Evolutionary conservation across 2,113 vertebrate genomes (phyloP), one percentile per base, ranked within the genome.

Genomic region (Aldabrachelys gigantea): DNA sequence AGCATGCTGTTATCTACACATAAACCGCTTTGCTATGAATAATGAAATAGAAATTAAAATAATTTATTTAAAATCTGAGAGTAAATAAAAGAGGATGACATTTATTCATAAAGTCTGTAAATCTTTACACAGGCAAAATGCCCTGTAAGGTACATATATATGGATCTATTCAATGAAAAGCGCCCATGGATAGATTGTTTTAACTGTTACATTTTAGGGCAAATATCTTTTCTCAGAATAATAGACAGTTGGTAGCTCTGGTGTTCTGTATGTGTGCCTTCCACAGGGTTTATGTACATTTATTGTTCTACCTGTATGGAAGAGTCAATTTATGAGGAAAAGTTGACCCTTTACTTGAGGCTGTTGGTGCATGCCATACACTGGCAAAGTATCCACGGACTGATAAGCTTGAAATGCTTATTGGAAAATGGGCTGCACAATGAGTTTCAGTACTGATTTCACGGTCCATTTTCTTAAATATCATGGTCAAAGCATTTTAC

Each of bases 381-480:
- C 76, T 91, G 29, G 83, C 91, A 87, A 87, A 35, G 50, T 81
- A 25, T 80, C 85, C 49, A 52, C 31, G 0, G 0, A 85, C 31
- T 65, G 89, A 85, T 89, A 44, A 76, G 79, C 59, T 84, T 87
- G 47, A 87, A 91, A 90, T 31, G 9, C 87, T 90, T 91, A 82
- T 38, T 92, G 21, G 27, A 89, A 49, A 88, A 87, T 19, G 62
- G 35, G 57, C 38, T 87, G 86, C 35, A 22, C 5, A 21, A 72
- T 72, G 19, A 72, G 65, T 29, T 50, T 50, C 50, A 50, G 50
- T 62, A 62, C 57, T 31, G 27, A 59, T 14, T 62, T 62, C 57
- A 62, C 3, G 12, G 57, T 27, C 57, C 29, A 62, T 62, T 31
- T 62, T 62, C 27, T 27, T 29, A 31, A 31, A 62, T 31, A 31